Base-by-base conservation (phyloP, 2,797 vertebrate species). In the Periophthalmus magnuspinnatus region DNA sequence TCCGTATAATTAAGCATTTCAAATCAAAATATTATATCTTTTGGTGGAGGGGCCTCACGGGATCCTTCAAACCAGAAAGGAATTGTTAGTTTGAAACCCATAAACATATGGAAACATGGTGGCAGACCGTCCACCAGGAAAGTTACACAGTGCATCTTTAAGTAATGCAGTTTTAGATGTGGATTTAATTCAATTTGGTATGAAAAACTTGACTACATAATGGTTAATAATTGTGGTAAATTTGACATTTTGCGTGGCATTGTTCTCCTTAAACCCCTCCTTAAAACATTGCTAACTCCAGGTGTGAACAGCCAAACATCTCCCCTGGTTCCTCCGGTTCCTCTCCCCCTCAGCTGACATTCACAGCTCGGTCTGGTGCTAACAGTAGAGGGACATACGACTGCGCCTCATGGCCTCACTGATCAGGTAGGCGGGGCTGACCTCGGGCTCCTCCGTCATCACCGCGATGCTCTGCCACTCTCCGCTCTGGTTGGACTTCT, bases 381-480 rank as follows among this genome's bases (percentile, higher is more conserved):
- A 99, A 89, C 97, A 99, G 90, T 98, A 98, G 34, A 99, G 93
- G 2, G 97, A 98, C 96, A 99, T 96, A 82, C 97, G 90, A 86
- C 97, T 98, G 52, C 97, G 91, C 34, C 98, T 91, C 98, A 99
- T 98, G 66, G 98, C 98, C 93, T 99, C 97, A 0, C 98, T 99
- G 90, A 99, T 99, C 83, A 99, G 86, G 80, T 99, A 99, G 0
- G 98, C 96, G 0, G 96, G 97, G 88, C 95, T 99, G 81, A 99
- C 84, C 80, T 99, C 98, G 0, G 98, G 97, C 81, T 99, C 98
- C 72, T 99, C 98, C 0, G 95, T 99, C 98, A 99, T 98, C 70
- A 99, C 93, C 11, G 91, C 95, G 62, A 99, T 97, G 91, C 95
- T 97, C 92, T 99, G 97, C 98, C 98, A 99, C 87, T 99, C 98